phyloP scores from a whole-genome alignment of 2,888 invertebrate genomes.

The Drosophila anceps region DNA sequence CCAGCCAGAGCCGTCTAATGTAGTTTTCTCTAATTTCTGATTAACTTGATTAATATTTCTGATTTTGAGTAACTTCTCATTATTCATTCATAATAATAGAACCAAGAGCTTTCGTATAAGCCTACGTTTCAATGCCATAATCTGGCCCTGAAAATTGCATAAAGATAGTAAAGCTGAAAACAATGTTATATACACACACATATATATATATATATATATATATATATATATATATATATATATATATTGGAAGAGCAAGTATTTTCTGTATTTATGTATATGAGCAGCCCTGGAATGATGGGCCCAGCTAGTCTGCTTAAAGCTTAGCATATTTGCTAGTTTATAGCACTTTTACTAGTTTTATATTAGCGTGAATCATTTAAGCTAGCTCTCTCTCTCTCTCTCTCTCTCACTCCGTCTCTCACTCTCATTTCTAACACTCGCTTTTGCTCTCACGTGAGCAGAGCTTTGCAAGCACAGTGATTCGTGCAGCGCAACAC shows the following conservation, averaged over 20 bases:
- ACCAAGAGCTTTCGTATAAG: not conserved
- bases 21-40: no score
- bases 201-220: not conserved
- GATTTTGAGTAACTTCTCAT: not conserved
- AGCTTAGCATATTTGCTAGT: not conserved
- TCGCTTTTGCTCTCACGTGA: conserved; percentile 4
- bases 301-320: no score
- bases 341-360: not conserved
- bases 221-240: not conserved
- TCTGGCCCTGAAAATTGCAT: not conserved
- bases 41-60: not conserved
- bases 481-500: conserved; percentile 28
- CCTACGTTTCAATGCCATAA: not conserved
- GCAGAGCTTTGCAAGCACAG: conserved; percentile 20
- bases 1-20: no score
- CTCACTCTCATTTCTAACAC: not conserved
- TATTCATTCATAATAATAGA: not conserved
- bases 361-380: conserved; percentile 24
- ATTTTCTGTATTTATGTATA: not conserved
- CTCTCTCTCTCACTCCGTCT: not conserved
- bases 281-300: not conserved
- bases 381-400: conserved; percentile 1
- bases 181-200: not conserved
- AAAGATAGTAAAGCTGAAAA: not conserved
- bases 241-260: no score